Evolutionary conservation across 2,113 vertebrate genomes (phyloP).

Genomic region (Datnioides undecimradiatus): DNA sequence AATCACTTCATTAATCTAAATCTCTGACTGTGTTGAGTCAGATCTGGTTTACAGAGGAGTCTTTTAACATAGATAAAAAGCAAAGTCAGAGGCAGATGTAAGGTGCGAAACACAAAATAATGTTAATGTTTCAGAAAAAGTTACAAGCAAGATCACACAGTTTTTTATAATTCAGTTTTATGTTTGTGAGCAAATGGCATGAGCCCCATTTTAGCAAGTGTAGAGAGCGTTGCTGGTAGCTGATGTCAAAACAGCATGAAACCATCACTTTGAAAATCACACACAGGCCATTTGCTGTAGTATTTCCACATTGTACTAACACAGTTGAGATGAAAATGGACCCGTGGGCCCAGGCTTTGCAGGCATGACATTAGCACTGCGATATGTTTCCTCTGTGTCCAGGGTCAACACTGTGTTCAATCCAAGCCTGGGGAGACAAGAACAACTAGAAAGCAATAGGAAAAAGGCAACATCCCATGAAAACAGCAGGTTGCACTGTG

Average conservation of each 20-base stretch:
- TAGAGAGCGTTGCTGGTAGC: background rate
- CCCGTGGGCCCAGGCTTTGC: conserved; percentile 2
- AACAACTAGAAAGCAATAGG: conserved; percentile 1
- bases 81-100: background rate
- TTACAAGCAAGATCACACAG: background rate
- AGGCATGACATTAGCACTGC: conserved; percentile 33
- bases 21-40: background rate
- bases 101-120: background rate
- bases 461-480: conserved; percentile 27
- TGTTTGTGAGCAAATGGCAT: conserved; percentile 4
- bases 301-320: conserved; percentile 20
- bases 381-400: conserved; percentile 24
- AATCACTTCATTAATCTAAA: conserved; percentile 10
- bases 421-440: conserved; percentile 20
- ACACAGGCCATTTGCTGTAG: conserved; percentile 18
- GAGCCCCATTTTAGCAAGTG: background rate
- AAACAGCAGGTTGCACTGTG: conserved; percentile 8
- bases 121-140: background rate
- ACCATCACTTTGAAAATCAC: conserved; percentile 27
- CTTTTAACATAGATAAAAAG: background rate
- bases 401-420: conserved; percentile 30
- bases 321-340: conserved; percentile 27
- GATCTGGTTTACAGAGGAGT: background rate
- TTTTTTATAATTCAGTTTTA: conserved; percentile 6
- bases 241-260: conserved; percentile 38